Evolutionary conservation across 2,797 vertebrate species (phyloP), one percentile per base, ranked within the genome.

Genomic region (Psittacula echo): DNA sequence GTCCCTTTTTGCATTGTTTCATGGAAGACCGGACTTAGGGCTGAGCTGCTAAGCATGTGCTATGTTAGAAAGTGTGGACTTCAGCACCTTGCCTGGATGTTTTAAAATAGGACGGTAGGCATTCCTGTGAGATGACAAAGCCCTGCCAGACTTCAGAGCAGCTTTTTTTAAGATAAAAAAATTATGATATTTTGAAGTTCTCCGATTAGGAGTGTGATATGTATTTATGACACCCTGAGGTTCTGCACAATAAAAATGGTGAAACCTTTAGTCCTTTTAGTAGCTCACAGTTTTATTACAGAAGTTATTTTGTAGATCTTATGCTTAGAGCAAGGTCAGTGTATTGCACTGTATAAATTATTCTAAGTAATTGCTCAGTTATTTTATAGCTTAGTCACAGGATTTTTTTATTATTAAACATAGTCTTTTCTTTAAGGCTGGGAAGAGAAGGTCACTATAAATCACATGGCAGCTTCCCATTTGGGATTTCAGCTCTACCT

Each of bases 341-440:
- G 95, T 97, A 98, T 97, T 98, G 97, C 97, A 97, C 96, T 97
- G 97, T 98, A 98, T 98, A 98, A 98, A 98, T 98, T 98, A 98
- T 98, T 98, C 96, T 98, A 98, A 98, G 97, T 98, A 98, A 98
- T 98, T 98, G 98, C 96, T 98, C 91, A 85, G 98, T 98, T 98
- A 98, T 98, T 98, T 98, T 98, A 98, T 97, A 97, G 97, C 97
- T 97, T 97, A 97, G 98, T 97, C 96, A 95, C 97, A 97, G 97
- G 97, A 98, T 97, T 97, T 98, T 98, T 97, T 90, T 97, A 97
- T 98, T 98, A 98, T 98, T 98, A 97, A 98, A 98, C 47, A 41
- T 98, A 97, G 97, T 91, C 95, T 98, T 98, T 98, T 97, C 91
- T 97, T 97, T 97, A 97, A 97, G 96, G 84, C 95, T 16, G 68